Evolutionary conservation across 2,113 vertebrate genomes (phyloP).

Genomic region (Passer montanus): DNA sequence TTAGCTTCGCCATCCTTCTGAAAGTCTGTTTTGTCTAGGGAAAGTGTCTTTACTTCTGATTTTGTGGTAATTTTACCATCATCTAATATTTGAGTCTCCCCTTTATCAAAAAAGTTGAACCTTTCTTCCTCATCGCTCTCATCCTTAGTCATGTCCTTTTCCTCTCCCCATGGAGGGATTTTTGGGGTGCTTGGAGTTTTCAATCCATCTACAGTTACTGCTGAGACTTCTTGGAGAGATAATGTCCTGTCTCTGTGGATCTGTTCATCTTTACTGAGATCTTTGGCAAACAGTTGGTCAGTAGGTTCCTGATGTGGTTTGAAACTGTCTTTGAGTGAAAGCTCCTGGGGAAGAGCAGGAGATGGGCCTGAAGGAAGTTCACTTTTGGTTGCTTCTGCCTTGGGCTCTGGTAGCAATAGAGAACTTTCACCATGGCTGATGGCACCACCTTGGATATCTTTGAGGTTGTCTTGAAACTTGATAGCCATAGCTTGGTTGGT

Average conservation of each 20-base stretch:
- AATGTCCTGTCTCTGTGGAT: constrained; percentile 24
- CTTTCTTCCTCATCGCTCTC: constrained; percentile 65
- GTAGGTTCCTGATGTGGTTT: constrained; percentile 65
- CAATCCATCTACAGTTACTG: constrained; percentile 20
- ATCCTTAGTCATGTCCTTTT: constrained; percentile 60
- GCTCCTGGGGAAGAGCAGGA: constrained; percentile 68
- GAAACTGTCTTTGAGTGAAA: constrained; percentile 76
- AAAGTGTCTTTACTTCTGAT: constrained; percentile 34
- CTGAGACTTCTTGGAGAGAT: constrained; percentile 15
- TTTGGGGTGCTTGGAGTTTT: constrained; percentile 39
- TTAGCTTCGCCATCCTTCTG: constrained; percentile 29
- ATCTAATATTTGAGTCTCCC: constrained; percentile 24
- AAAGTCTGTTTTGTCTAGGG: constrained; percentile 25
- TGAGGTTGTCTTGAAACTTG: constrained; percentile 66
- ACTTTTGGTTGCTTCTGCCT: constrained; percentile 52
- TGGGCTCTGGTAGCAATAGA: constrained; percentile 46
- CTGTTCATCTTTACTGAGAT: constrained; percentile 45
- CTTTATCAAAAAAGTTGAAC: constrained; percentile 1
- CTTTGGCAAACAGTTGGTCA: constrained; percentile 65
- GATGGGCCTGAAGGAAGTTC: constrained; percentile 69
- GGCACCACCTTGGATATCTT: constrained; percentile 54
- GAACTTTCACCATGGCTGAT: constrained; percentile 55
- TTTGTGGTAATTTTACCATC: constrained; percentile 37
- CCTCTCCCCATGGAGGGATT: constrained; percentile 37
- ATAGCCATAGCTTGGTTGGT: constrained; percentile 40